Evolutionary conservation across 2,113 vertebrate species (phyloP), one percentile per base, ranked within the genome.

Genomic region (Tor tambroides): DNA sequence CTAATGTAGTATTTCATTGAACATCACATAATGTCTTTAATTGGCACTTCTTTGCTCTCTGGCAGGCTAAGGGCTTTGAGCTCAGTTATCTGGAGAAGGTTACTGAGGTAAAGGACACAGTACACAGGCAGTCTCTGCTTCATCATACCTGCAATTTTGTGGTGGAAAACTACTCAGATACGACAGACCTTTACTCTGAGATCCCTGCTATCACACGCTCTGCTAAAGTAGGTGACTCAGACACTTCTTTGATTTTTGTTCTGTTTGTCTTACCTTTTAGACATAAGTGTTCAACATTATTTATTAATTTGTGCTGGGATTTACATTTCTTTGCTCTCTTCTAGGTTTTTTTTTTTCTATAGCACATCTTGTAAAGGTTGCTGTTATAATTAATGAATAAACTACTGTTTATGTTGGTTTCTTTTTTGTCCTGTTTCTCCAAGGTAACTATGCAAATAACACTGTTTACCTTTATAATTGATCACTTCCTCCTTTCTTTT

Each of bases 71-170:
- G 83, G 98, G 97, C 87, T 99, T 99, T 89, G 98, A 99, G 86
- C 96, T 99, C 87, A 92, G 94, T 88, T 99, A 99, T 95, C 92
- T 99, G 95, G 97, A 98, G 94, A 99, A 99, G 92, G 97, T 99
- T 86, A 97, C 96, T 0, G 98, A 99, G 94, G 98, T 99, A 92
- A 99, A 99, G 91, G 98, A 99, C 93, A 99, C 98, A 0, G 97
- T 99, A 35, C 97, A 97, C 63, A 94, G 98, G 61, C 98, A 99
- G 93, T 95, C 98, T 54, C 94, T 99, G 86, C 96, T 99, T 14
- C 94, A 99, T 88, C 98, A 99, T 87, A 95, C 96, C 89, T 98
- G 97, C 91, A 96, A 94, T 90, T 93, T 95, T 87, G 96, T 99
- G 88, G 94, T 96, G 81, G 97, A 97, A 83, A 96, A 95, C 12